Evolutionary conservation across 2,797 vertebrate species (phyloP).

Genomic region (Gobio occitaniae): DNA sequence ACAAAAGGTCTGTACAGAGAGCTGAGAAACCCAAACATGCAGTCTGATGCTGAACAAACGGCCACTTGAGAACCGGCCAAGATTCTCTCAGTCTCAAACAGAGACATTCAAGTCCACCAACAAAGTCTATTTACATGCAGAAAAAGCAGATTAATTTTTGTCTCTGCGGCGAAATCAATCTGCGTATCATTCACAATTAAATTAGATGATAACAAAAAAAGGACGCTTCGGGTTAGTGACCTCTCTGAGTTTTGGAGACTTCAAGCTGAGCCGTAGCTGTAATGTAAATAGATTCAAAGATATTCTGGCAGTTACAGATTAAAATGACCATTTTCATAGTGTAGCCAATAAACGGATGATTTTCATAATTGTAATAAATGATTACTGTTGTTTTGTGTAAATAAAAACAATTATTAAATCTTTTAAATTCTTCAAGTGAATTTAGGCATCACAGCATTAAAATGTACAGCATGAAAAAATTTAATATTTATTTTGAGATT

Average conservation of each 20-base stretch:
- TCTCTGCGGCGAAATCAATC: slow-evolving; percentile 14
- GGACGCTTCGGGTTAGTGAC: background rate
- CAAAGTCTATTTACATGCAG: slow-evolving; percentile 31
- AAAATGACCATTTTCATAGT: background rate
- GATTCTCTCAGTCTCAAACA: slow-evolving; percentile 41
- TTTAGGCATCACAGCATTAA: background rate
- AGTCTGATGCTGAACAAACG: slow-evolving; percentile 27
- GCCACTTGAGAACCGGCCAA: slow-evolving; percentile 28
- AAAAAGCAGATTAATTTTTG: slow-evolving; percentile 2
- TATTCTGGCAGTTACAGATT: background rate
- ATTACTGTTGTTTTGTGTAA: no score
- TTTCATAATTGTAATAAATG: no score
- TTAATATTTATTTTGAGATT: background rate
- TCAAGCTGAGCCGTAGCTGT: background rate
- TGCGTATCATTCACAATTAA: slow-evolving; percentile 4
- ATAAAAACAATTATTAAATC: no score
- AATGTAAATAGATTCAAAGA: background rate
- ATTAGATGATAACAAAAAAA: slow-evolving; percentile 22
- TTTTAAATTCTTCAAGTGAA: background rate
- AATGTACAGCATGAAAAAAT: background rate
- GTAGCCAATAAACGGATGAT: background rate
- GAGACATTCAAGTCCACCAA: slow-evolving; percentile 44
- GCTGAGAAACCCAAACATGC: slow-evolving; percentile 15
- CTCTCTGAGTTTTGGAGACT: background rate
- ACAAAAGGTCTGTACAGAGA: slow-evolving; percentile 35